phyloP scores from a whole-genome alignment of 2,797 vertebrate species.

The Sebastes taczanowskii region DNA sequence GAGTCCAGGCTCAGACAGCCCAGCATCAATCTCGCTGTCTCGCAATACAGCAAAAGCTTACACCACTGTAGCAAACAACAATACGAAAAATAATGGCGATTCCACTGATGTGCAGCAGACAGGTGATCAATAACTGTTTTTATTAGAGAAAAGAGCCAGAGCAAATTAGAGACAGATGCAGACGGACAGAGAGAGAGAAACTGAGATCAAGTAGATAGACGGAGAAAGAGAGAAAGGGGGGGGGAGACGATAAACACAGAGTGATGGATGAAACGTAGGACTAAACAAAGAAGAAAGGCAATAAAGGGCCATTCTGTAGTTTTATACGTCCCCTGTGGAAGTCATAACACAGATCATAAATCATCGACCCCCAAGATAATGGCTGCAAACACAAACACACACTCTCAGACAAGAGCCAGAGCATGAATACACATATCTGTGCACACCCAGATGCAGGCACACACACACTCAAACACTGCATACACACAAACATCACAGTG shows the following conservation, averaged over 20 bases:
- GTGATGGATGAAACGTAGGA: constrained; percentile 66
- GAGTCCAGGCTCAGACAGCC: constrained; percentile 19
- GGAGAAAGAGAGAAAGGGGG: background rate
- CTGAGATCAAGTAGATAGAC: constrained; percentile 13
- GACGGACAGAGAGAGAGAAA: constrained; percentile 7
- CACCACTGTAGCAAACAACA: constrained; percentile 33
- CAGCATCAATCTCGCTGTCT: constrained; percentile 44
- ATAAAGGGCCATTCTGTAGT: constrained; percentile 78
- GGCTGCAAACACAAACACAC: constrained; percentile 47
- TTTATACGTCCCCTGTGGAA: constrained; percentile 76
- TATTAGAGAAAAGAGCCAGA: constrained; percentile 51
- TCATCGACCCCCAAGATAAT: constrained; percentile 70
- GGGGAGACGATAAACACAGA: constrained; percentile 29
- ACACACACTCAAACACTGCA: background rate
- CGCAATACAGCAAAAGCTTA: constrained; percentile 19
- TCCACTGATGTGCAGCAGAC: constrained; percentile 53
- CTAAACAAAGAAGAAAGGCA: constrained; percentile 76
- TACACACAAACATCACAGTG: constrained; percentile 10
- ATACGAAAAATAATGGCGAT: constrained; percentile 51
- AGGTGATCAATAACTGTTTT: constrained; percentile 70
- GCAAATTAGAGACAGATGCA: constrained; percentile 45
- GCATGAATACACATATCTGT: background rate
- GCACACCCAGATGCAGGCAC: background rate
- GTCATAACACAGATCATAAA: constrained; percentile 74
- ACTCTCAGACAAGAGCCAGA: constrained; percentile 4